These are phyloP conservation scores for Corythaixoides concolor DNA, from an alignment of 2,113 vertebrate genomes.

Conservation along the genomic window DNA sequence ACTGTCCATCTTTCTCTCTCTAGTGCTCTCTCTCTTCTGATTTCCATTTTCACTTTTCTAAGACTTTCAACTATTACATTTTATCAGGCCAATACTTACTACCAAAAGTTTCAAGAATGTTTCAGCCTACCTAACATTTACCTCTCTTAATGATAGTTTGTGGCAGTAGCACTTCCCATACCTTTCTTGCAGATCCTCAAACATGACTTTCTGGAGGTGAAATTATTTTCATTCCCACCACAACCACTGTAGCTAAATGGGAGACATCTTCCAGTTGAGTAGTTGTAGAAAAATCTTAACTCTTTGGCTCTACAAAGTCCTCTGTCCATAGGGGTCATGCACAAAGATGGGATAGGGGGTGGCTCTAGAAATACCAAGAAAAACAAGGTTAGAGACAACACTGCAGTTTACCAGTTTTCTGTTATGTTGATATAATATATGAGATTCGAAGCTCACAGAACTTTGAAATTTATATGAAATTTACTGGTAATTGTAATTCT, in stretches of 20 bases:
- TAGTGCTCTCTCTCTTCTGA: constrained; percentile 10
- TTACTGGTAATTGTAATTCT: background rate
- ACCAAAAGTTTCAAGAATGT: background rate
- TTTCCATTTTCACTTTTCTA: background rate
- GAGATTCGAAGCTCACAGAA: background rate
- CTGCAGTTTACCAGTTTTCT: background rate
- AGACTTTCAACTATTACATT: background rate
- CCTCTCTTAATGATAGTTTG: background rate
- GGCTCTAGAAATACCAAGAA: constrained; percentile 64
- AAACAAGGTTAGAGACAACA: background rate
- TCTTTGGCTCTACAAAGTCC: constrained; percentile 76
- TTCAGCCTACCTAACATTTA: background rate
- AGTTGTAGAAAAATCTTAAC: constrained; percentile 79
- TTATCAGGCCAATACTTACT: background rate
- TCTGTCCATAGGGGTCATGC: constrained; percentile 69
- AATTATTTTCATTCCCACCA: constrained; percentile 92
- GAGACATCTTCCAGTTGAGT: constrained; percentile 71
- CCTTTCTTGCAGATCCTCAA: constrained; percentile 78
- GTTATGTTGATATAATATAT: no score
- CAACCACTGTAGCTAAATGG: constrained; percentile 86
- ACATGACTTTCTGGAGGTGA: constrained; percentile 75
- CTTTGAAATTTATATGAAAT: background rate
- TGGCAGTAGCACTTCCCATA: constrained; percentile 15
- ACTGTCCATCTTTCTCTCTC: background rate
- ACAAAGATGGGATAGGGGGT: constrained; percentile 56